Percentiles rank a stretch among this genome's conserved stretches.
These are phyloP conservation scores for Gallinago media DNA, from an alignment of 2,113 vertebrate genomes.

Conservation along the genomic window DNA sequence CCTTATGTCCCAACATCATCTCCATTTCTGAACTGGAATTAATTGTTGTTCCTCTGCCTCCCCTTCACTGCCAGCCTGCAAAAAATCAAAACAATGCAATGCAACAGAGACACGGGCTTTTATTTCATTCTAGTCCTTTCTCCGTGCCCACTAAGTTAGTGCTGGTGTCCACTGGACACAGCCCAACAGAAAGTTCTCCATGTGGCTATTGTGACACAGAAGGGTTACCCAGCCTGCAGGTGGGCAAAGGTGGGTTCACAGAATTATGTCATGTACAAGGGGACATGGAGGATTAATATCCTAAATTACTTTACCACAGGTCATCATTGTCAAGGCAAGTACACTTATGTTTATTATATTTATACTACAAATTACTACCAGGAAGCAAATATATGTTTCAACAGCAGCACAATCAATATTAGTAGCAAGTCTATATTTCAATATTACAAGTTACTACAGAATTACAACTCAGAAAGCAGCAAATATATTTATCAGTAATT, in stretches of 20 bases:
- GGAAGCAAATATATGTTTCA: background rate
- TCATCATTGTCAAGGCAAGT: background rate
- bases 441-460: background rate
- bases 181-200: background rate
- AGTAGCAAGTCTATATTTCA: background rate
- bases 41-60: background rate
- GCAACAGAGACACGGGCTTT: background rate
- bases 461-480: background rate
- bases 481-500: background rate
- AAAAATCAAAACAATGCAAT: background rate
- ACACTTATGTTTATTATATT: background rate
- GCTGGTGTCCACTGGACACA: background rate
- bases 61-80: background rate
- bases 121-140: background rate
- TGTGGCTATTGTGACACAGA: fast-evolving
- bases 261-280: fast-evolving
- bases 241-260: background rate
- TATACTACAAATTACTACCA: background rate
- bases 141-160: background rate
- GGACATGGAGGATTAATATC: background rate
- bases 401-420: background rate
- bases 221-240: background rate
- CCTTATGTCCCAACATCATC: background rate
- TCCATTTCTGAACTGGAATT: background rate
- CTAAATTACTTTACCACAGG: background rate